Conservation (phyloP, 2,113 vertebrate genomes). For the Colistium nudipinnis region DNA sequence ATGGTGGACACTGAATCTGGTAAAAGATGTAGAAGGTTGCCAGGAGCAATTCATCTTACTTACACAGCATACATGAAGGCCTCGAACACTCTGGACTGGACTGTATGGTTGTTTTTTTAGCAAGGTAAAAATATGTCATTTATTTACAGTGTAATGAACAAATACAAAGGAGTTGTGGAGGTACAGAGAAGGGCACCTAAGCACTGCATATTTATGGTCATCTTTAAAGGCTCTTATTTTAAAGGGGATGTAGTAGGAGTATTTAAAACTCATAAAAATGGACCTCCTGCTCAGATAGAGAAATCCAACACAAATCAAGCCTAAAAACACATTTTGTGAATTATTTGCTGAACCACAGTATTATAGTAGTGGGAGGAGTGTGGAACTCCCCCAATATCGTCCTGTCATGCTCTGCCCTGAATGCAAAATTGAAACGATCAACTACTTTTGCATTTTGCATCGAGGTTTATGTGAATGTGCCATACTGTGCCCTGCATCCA, state of each 20-base stretch:
- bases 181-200: background rate
- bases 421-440: background rate
- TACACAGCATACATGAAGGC: background rate
- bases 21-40: background rate
- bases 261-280: background rate
- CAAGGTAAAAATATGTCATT: background rate
- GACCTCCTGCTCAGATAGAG: no score
- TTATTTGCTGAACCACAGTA: background rate
- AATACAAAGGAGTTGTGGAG: background rate
- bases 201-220: background rate
- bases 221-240: background rate
- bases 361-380: constrained; percentile 1
- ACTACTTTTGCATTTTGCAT: background rate
- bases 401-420: background rate
- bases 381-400: no score
- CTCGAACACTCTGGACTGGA: background rate
- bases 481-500: constrained; percentile 1
- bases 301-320: background rate
- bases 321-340: background rate
- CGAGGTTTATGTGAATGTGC: background rate
- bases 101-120: background rate
- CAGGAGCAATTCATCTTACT: background rate
- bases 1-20: background rate
- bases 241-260: background rate
- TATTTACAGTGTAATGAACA: no score